Conservation (phyloP, 2,113 vertebrate genomes). For the Pleuronectes platessa region DNA sequence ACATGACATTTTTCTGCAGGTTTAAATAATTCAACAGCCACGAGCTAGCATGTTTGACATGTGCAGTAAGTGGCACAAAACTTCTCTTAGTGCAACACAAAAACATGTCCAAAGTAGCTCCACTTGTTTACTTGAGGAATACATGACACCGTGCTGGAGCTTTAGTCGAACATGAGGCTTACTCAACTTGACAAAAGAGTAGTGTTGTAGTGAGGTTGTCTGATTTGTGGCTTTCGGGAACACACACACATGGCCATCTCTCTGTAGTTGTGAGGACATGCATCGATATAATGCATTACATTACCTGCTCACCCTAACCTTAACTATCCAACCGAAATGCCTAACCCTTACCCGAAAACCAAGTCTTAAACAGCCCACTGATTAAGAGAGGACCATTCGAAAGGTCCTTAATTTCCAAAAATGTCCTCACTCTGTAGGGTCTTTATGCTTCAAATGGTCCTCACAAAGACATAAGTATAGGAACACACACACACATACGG, state of each 20-base stretch:
- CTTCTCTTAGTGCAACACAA: conserved; percentile 27
- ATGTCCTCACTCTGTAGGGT: no score
- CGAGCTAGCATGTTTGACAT: conserved; percentile 36
- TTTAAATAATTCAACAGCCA: conserved; percentile 48
- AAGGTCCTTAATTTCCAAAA: no score
- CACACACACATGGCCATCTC: not conserved
- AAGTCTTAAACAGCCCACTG: no score
- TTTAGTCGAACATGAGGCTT: conserved; percentile 34
- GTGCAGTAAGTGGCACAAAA: conserved; percentile 27
- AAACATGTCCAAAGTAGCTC: conserved; percentile 57
- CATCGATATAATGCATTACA: no score
- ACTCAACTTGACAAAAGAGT: conserved; percentile 12
- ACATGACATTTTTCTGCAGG: conserved; percentile 17
- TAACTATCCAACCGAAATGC: no score
- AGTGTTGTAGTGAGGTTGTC: conserved; percentile 27
- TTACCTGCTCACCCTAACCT: no score
- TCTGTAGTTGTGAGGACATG: no score
- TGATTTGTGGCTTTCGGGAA: conserved; percentile 41
- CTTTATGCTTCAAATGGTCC: no score
- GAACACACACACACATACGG: not conserved
- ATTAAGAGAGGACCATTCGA: no score
- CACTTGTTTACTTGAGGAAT: conserved; percentile 48
- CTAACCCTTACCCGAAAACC: no score
- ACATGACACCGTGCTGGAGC: conserved; percentile 43
- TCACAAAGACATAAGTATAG: conserved; percentile 5